These are phyloP conservation scores for Crocidura indochinensis DNA, from an alignment of 2,797 vertebrate genomes.

Conservation along the genomic window DNA sequence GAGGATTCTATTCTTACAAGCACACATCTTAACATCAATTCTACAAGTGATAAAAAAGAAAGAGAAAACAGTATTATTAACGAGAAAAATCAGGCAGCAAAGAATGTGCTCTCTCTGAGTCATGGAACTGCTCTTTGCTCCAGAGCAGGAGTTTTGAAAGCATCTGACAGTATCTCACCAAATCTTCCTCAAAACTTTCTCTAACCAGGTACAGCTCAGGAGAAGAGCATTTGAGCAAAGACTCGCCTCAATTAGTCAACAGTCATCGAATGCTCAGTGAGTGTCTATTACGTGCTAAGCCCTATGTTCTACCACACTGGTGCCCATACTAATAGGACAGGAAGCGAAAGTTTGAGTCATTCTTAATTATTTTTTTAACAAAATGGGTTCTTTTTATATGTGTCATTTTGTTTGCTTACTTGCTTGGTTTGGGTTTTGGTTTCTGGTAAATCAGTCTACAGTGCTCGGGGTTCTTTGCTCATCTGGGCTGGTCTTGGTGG, in stretches of 20 bases:
- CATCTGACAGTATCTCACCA: not conserved
- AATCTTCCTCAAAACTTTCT: not conserved
- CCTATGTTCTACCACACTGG: not conserved
- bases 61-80: slow-evolving; percentile 20
- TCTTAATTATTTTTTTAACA: not conserved
- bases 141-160: not conserved
- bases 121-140: not conserved
- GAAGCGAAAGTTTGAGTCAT: not conserved
- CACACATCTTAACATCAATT: not conserved
- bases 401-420: no score
- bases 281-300: not conserved
- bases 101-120: not conserved
- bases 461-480: no score
- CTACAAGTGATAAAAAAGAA: not conserved
- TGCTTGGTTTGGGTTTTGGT: no score
- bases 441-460: no score
- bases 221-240: not conserved
- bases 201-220: no score
- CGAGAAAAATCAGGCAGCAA: not conserved
- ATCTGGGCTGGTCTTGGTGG: no score
- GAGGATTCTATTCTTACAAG: slow-evolving; percentile 20
- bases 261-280: slow-evolving; percentile 10
- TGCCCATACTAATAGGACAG: not conserved
- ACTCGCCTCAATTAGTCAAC: slow-evolving; percentile 20
- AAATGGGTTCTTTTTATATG: no score